These are phyloP conservation scores for Carposina sasakii DNA, from an alignment of 1,140 invertebrate genomes.

Conservation along the genomic window DNA sequence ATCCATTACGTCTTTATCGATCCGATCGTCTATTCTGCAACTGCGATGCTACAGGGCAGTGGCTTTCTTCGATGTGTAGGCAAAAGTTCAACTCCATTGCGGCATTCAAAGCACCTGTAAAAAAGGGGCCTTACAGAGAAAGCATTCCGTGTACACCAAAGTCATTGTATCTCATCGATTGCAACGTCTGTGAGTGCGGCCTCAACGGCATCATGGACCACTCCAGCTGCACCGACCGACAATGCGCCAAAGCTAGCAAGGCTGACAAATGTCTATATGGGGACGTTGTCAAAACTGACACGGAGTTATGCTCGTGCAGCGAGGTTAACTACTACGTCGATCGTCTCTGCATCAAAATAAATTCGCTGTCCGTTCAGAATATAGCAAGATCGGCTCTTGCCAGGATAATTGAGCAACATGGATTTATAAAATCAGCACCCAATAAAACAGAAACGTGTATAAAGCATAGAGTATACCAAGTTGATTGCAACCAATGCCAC, in stretches of 20 bases:
- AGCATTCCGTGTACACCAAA: constrained; percentile 28
- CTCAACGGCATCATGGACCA: constrained; percentile 16
- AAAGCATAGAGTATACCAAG: neutral
- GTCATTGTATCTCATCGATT: constrained; percentile 30
- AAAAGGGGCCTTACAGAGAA: constrained; percentile 9
- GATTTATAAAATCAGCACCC: constrained; percentile 19
- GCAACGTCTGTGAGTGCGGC: constrained; percentile 39
- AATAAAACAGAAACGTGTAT: neutral
- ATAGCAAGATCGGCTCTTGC: no score
- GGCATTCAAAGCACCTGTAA: constrained; percentile 6
- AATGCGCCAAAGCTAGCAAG: constrained; percentile 28
- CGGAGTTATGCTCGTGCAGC: constrained; percentile 37
- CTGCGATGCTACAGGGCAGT: constrained; percentile 31
- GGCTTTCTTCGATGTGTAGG: constrained; percentile 36
- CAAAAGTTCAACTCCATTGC: constrained; percentile 16
- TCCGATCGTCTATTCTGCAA: constrained; percentile 25
- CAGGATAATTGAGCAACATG: constrained; percentile 7
- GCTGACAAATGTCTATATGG: constrained; percentile 28
- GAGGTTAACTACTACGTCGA: constrained; percentile 37
- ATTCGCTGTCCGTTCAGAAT: constrained; percentile 18
- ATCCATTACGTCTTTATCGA: constrained; percentile 25
- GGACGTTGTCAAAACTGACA: constrained; percentile 25
- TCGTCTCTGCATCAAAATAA: constrained; percentile 29
- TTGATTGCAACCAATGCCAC: neutral
- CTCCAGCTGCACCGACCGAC: constrained; percentile 29